Evolutionary conservation across 1,140 invertebrate species (phyloP).

Genomic region (Laodelphax striatellus): DNA sequence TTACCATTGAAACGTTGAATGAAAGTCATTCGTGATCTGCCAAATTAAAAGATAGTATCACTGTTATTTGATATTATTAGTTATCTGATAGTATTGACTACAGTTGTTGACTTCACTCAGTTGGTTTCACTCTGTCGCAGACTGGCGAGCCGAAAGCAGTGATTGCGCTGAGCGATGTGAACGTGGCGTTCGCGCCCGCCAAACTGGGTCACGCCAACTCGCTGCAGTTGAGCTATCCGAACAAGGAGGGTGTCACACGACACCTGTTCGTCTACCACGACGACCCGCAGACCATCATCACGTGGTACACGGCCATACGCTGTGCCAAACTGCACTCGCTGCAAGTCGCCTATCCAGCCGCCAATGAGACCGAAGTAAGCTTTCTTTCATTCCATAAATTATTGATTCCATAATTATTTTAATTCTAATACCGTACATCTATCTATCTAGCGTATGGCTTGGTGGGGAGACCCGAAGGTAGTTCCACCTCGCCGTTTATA

Average conservation of each 20-base stretch:
- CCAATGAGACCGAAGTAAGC: constrained; percentile 54
- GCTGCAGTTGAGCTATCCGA: constrained; percentile 71
- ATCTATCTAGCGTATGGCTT: no score
- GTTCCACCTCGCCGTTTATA: no score
- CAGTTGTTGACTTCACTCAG: no score
- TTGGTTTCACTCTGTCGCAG: constrained; percentile 22
- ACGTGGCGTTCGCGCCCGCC: constrained; percentile 71
- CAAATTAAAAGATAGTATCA: no score
- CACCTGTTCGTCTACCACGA: constrained; percentile 83
- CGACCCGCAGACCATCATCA: constrained; percentile 69
- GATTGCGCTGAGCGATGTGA: constrained; percentile 68
- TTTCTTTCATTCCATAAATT: no score
- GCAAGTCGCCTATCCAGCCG: constrained; percentile 72
- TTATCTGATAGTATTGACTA: no score
- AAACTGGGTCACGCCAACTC: constrained; percentile 72
- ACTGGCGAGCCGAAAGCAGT: constrained; percentile 69
- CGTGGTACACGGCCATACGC: constrained; percentile 82
- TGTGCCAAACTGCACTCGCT: constrained; percentile 72
- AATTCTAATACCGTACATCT: no score
- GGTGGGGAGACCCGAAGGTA: no score
- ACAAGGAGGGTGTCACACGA: constrained; percentile 67
- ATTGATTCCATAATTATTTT: no score
- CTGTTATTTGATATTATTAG: no score
- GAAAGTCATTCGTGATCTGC: no score
- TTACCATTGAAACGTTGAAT: no score